These are phyloP conservation scores for Terrapene triunguis DNA, from an alignment of 2,113 vertebrate genomes.

Conservation along the genomic window DNA sequence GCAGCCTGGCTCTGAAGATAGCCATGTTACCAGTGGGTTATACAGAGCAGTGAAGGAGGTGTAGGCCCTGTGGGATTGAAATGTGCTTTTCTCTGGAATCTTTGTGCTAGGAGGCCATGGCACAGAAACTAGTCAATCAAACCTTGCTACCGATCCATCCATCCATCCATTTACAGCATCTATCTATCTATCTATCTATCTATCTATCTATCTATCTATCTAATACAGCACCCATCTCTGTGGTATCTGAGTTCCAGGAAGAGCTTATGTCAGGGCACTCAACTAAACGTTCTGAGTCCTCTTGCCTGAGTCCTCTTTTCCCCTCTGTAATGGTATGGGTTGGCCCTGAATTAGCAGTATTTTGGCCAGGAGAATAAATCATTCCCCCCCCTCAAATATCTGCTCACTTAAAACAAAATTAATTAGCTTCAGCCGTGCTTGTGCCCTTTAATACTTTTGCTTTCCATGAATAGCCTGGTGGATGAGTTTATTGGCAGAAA, in stretches of 20 bases:
- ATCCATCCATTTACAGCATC: background rate
- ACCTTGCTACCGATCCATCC: background rate
- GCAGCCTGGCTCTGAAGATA: background rate
- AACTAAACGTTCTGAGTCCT: background rate
- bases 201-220: background rate
- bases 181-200: fast-evolving
- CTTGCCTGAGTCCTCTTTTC: background rate
- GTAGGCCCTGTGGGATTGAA: background rate
- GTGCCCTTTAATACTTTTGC: background rate
- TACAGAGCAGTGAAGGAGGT: background rate
- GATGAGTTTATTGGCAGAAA: background rate
- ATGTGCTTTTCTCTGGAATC: fast-evolving
- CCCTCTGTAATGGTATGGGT: background rate
- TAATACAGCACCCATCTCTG: fast-evolving
- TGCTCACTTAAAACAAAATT: slow-evolving; percentile 8
- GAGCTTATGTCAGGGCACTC: background rate
- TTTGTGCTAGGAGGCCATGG: background rate
- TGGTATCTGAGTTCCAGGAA: background rate
- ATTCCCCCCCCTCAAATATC: background rate
- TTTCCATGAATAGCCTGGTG: background rate
- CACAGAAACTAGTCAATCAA: fast-evolving
- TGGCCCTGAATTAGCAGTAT: background rate
- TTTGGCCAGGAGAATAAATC: background rate
- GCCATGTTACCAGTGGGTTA: fast-evolving
- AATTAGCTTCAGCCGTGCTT: background rate